These are phyloP conservation scores for Hypotaenidia okinawae DNA, from an alignment of 2,797 vertebrate species.

Conservation along the genomic window DNA sequence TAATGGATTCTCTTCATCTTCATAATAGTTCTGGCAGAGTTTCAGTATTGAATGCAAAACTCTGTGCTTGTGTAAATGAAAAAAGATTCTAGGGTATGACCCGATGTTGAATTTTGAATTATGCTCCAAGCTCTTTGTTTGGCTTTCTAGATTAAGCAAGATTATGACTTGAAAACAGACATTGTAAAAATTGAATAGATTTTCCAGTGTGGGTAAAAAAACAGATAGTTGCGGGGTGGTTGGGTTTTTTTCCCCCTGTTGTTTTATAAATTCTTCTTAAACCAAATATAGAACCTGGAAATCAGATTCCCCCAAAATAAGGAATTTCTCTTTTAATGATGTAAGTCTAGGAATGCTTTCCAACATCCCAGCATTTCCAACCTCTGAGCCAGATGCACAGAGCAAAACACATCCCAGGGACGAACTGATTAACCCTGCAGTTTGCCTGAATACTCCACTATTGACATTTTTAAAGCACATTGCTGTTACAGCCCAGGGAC, in stretches of 20 bases:
- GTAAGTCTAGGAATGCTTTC: neutral
- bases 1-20: neutral
- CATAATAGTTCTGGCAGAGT: neutral
- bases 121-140: neutral
- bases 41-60: neutral
- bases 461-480: neutral
- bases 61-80: neutral
- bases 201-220: neutral
- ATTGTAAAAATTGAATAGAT: neutral
- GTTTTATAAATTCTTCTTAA: neutral
- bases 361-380: neutral
- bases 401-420: neutral
- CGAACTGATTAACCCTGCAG: neutral
- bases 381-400: neutral
- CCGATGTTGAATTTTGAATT: neutral
- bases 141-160: neutral
- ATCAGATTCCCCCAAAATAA: neutral
- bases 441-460: neutral
- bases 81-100: neutral
- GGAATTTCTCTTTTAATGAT: neutral
- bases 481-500: neutral
- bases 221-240: neutral
- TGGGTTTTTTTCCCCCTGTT: neutral
- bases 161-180: neutral
- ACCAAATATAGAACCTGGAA: neutral